Percentiles rank a stretch among this genome's conserved stretches.
Evolutionary conservation across 2,888 invertebrate genomes (phyloP).

Genomic region (Orthonevra nobilis): DNA sequence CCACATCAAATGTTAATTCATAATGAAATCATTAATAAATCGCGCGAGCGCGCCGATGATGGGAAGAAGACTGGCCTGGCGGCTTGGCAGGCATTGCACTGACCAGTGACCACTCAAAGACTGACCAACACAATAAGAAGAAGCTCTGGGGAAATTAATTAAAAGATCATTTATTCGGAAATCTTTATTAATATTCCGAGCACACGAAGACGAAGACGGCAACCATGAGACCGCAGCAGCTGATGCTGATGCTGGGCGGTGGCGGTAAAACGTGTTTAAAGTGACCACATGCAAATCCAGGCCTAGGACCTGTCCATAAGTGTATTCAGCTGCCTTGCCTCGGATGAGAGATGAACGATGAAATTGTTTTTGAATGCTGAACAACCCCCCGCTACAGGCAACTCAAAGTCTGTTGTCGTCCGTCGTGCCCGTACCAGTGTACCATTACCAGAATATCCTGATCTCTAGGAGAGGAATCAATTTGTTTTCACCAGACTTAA

Average conservation of each 20-base stretch:
- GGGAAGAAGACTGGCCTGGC: too few species aligned
- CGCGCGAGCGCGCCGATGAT: conserved; percentile 46
- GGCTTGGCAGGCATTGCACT: conserved; percentile 28
- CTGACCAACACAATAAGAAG: conserved; percentile 38
- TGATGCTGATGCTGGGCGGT: conserved; percentile 38
- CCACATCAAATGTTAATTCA: conserved; percentile 66
- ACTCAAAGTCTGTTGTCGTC: not conserved
- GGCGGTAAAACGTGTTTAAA: conserved; percentile 54
- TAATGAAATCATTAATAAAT: conserved; percentile 70
- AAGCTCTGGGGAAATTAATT: conserved; percentile 63
- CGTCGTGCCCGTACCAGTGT: conserved; percentile 3
- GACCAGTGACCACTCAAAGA: not conserved
- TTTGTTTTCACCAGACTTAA: conserved; percentile 50
- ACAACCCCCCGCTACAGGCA: conserved; percentile 43
- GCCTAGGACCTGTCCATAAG: conserved; percentile 57
- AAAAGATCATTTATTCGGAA: conserved; percentile 70
- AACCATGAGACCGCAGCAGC: too few species aligned
- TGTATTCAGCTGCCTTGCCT: conserved; percentile 63
- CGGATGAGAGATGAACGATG: conserved; percentile 68
- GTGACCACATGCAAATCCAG: conserved; percentile 63
- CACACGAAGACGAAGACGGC: conserved; percentile 60
- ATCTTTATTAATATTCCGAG: conserved; percentile 64
- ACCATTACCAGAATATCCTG: conserved; percentile 59
- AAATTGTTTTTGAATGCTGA: conserved; percentile 66
- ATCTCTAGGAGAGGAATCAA: conserved; percentile 58